phyloP scores from a whole-genome alignment of 2,113 vertebrate genomes.

The Coreoperca whiteheadi region DNA sequence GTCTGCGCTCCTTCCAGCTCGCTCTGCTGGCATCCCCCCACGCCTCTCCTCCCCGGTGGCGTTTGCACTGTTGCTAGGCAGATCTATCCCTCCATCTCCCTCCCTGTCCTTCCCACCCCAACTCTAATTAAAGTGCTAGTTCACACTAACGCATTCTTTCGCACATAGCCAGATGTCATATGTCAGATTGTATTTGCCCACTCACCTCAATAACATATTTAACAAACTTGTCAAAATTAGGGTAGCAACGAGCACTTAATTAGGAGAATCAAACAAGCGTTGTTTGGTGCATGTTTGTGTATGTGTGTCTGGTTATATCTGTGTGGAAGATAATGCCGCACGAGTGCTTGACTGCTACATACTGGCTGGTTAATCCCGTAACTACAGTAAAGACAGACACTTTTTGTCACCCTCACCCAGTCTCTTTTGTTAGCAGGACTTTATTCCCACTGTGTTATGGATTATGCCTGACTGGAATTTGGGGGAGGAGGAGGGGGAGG shows the following conservation, averaged over 20 bases:
- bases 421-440: conserved; percentile 49
- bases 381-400: neutral
- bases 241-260: neutral
- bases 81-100: conserved; percentile 57
- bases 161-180: conserved; percentile 17
- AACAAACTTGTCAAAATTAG: conserved; percentile 14
- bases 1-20: conserved; percentile 45
- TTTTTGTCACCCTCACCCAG: conserved; percentile 10
- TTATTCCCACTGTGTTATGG: conserved; percentile 65
- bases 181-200: conserved; percentile 22
- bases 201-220: conserved; percentile 21
- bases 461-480: conserved; percentile 68
- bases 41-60: conserved; percentile 38
- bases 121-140: conserved; percentile 64
- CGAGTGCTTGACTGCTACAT: neutral
- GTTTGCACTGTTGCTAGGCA: conserved; percentile 83
- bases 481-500: conserved; percentile 50
- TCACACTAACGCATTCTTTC: conserved; percentile 46
- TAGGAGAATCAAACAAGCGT: neutral
- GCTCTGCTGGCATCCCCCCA: conserved; percentile 45
- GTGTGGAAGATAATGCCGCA: neutral
- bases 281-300: neutral
- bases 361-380: neutral
- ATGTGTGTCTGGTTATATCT: neutral
- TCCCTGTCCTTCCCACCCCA: conserved; percentile 46